Evolutionary conservation across 2,888 invertebrate genomes (phyloP).

Genomic region (Chydorus sphaericus): DNA sequence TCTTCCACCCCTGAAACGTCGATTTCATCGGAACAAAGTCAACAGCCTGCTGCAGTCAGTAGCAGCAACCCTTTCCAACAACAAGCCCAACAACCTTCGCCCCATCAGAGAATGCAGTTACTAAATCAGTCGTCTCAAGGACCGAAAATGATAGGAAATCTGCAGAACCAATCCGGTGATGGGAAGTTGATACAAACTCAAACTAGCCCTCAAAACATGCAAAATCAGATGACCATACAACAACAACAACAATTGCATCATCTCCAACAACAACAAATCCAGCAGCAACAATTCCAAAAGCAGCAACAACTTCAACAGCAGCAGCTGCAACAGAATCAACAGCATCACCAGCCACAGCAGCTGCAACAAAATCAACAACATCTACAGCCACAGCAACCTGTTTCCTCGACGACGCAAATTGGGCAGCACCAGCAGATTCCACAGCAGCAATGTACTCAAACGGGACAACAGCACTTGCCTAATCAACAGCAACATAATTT

Average conservation of each 20-base stretch:
- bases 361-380: conserved; percentile 1
- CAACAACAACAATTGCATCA: conserved; percentile 10
- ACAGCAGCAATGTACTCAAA: too few relatives aligned
- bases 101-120: neutral
- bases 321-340: conserved; percentile 15
- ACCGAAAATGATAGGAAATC: too few relatives aligned
- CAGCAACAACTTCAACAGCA: neutral
- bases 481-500: too few relatives aligned
- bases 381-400: conserved; percentile 22
- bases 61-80: neutral
- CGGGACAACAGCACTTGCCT: too few relatives aligned
- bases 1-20: neutral
- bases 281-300: neutral
- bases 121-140: neutral
- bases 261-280: neutral
- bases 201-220: neutral
- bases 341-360: conserved; percentile 12
- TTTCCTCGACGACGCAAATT: too few relatives aligned
- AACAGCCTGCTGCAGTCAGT: too few relatives aligned
- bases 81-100: neutral
- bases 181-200: too few relatives aligned
- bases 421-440: too few relatives aligned
- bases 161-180: too few relatives aligned
- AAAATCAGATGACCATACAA: neutral
- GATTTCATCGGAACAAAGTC: neutral